Evolutionary conservation across 2,797 vertebrate genomes (phyloP).

Genomic region (Eulemur albifrons): DNA sequence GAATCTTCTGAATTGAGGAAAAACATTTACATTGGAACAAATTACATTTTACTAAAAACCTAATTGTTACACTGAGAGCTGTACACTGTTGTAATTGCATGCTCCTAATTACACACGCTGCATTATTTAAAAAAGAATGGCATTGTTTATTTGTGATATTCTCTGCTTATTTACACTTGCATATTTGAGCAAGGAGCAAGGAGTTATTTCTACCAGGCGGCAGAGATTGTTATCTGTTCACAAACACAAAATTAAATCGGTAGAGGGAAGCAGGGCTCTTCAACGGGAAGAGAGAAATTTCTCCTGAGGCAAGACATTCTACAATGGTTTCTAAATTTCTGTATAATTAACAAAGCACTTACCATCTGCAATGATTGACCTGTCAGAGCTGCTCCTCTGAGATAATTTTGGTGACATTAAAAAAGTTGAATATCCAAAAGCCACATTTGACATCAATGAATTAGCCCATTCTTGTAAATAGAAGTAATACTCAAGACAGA

Average conservation of each 20-base stretch:
- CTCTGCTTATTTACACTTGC: constrained; percentile 87
- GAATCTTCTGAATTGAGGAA: constrained; percentile 84
- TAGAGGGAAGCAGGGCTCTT: constrained; percentile 79
- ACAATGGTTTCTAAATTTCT: constrained; percentile 87
- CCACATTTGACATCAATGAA: constrained; percentile 81
- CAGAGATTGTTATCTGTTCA: constrained; percentile 86
- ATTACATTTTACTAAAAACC: constrained; percentile 86
- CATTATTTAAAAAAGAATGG: constrained; percentile 85
- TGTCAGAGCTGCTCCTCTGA: constrained; percentile 85
- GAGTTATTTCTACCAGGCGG: constrained; percentile 82
- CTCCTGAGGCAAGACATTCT: constrained; percentile 86
- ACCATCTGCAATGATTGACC: constrained; percentile 87
- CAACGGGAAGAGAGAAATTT: constrained; percentile 83
- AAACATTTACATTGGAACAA: constrained; percentile 89
- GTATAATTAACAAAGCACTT: constrained; percentile 88
- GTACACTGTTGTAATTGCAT: constrained; percentile 84
- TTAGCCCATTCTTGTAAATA: constrained; percentile 80
- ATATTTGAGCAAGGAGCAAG: constrained; percentile 85
- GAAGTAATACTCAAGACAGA: constrained; percentile 78
- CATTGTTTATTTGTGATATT: constrained; percentile 86
- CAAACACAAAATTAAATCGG: constrained; percentile 84
- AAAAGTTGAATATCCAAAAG: constrained; percentile 83
- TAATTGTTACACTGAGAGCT: constrained; percentile 87
- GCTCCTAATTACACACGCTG: constrained; percentile 84
- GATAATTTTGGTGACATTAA: constrained; percentile 86